Conservation (phyloP, 1,140 invertebrate species). For the Scaptomyza pallida region DNA sequence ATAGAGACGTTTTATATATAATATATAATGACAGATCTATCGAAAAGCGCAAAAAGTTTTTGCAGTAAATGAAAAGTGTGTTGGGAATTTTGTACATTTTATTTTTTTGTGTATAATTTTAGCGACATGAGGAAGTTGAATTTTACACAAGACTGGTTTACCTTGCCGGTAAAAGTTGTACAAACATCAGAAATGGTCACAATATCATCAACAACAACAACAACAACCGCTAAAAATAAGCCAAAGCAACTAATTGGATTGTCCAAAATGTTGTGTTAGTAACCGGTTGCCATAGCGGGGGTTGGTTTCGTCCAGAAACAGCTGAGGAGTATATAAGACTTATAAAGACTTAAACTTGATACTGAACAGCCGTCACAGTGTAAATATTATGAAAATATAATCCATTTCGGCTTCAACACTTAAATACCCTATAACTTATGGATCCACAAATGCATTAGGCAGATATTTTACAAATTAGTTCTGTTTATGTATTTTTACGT, state of each 20-base stretch:
- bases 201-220: constrained; percentile 9
- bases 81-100: too few species aligned
- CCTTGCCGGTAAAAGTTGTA: constrained; percentile 7
- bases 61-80: too few species aligned
- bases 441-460: background rate
- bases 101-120: too few species aligned
- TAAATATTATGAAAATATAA: background rate
- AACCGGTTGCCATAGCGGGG: constrained; percentile 10
- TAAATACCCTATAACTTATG: background rate
- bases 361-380: background rate
- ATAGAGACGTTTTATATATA: too few species aligned
- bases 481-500: background rate
- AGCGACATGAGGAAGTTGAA: background rate
- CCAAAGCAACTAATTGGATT: background rate
- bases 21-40: too few species aligned
- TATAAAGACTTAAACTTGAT: background rate
- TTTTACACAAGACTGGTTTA: constrained; percentile 16
- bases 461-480: background rate
- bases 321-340: background rate
- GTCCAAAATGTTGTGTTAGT: background rate
- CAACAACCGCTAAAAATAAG: constrained; percentile 2
- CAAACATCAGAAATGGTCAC: constrained; percentile 13
- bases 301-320: background rate
- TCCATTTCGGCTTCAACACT: background rate
- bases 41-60: too few species aligned